phyloP scores from a whole-genome alignment of 2,888 invertebrate species.

The Nomada fucata region DNA sequence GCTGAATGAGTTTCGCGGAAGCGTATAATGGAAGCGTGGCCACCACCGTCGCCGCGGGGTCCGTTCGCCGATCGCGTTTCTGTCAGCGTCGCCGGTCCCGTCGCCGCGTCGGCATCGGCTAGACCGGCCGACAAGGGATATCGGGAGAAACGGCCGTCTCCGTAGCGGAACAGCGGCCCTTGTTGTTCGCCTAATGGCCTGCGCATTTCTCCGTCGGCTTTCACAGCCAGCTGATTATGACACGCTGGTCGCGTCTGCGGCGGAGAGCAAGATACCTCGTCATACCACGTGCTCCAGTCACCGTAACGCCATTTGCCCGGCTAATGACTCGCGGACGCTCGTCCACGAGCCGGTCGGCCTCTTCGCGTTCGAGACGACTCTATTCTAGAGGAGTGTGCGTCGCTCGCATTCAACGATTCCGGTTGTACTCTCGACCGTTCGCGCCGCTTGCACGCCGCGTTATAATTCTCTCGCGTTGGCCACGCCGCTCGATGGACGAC shows the following conservation, averaged over 20 bases:
- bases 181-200: conserved; percentile 83
- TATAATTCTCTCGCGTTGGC: conserved; percentile 31
- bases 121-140: conserved; percentile 42
- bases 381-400: conserved; percentile 48
- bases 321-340: conserved; percentile 83
- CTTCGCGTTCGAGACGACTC: conserved; percentile 42
- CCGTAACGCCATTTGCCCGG: conserved; percentile 82
- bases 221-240: conserved; percentile 84
- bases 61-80: conserved; percentile 57
- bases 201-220: conserved; percentile 81
- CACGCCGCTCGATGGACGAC: conserved; percentile 36
- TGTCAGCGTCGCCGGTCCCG: conserved; percentile 42
- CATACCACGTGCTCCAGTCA: conserved; percentile 80
- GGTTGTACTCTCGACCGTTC: not conserved
- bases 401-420: conserved; percentile 21
- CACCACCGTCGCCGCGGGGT: conserved; percentile 42
- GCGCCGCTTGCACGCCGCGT: not conserved
- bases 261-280: conserved; percentile 52
- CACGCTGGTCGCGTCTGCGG: conserved; percentile 79
- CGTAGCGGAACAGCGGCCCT: conserved; percentile 72
- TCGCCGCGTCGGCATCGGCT: conserved; percentile 32
- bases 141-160: conserved; percentile 62
- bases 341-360: conserved; percentile 34
- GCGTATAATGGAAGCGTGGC: conserved; percentile 66
- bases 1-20: conserved; percentile 70